Conservation (phyloP, 1,140 invertebrate genomes). For the Lasioglossum albipes region DNA sequence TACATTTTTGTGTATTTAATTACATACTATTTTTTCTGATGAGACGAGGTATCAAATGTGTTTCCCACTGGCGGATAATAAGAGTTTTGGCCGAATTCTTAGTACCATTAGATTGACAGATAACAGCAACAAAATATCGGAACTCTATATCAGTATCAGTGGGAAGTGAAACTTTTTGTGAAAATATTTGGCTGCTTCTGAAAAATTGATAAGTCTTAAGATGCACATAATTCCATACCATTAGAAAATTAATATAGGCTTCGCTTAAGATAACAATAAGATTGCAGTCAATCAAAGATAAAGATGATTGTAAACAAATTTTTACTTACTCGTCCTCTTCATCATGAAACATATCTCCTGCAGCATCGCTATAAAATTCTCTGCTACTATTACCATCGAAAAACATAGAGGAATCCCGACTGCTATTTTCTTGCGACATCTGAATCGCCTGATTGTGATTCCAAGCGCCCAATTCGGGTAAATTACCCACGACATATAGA, state of each 20-base stretch:
- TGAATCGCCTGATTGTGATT: constrained; percentile 78
- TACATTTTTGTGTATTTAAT: neutral
- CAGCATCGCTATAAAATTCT: constrained; percentile 65
- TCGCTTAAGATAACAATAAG: neutral
- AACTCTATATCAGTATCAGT: constrained; percentile 85
- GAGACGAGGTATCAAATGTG: constrained; percentile 85
- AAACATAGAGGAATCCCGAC: constrained; percentile 62
- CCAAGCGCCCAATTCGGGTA: constrained; percentile 78
- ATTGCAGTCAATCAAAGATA: neutral
- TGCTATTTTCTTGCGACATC: constrained; percentile 70
- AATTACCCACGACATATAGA: constrained; percentile 77
- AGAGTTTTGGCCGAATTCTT: constrained; percentile 81
- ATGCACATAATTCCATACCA: neutral
- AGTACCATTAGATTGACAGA: constrained; percentile 77
- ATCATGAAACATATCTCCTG: constrained; percentile 64
- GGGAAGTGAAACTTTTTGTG: constrained; percentile 81
- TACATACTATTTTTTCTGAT: constrained; percentile 80
- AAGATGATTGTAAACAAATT: neutral
- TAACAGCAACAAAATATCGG: constrained; percentile 87
- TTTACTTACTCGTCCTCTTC: constrained; percentile 67
- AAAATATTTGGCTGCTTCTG: constrained; percentile 72
- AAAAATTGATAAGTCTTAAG: constrained; percentile 35
- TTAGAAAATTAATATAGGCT: neutral
- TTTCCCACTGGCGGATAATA: constrained; percentile 91
- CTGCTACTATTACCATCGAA: constrained; percentile 70